Evolutionary conservation across 2,888 invertebrate genomes (phyloP), one percentile per base, ranked within the genome.

Genomic region (Latrodectus hesperus): DNA sequence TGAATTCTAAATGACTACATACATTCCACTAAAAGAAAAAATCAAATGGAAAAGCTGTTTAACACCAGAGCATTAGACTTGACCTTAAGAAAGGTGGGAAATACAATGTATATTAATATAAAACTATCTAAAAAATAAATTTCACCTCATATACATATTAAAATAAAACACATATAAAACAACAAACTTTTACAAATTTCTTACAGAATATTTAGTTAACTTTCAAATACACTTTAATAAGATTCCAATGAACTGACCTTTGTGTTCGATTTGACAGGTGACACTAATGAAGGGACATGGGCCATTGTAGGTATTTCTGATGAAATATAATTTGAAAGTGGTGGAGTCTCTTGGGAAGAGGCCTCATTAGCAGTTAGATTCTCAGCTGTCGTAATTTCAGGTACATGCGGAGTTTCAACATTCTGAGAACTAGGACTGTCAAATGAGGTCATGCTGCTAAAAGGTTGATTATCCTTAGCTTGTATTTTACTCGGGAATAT

Each of bases 391-490:
- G 78, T 17, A 17, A 53, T 60, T 64, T 79, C 75, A 53, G 86
- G 77, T 51, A 52, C 38, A n/a, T 65, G 51, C 14, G 80, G 71
- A 49, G 75, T 60, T 22, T 87, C 86, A 17, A 55, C 22, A 64
- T 73, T 51, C n/a, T 22, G 22, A 22, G 78, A 65, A 64, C 64
- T 64, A 14, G 75, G 14, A 71, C 26, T 76, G 12, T 87, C 86
- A 65, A 64, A 60, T 14, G 71, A 9, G 51, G 5, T 22, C n/a
- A 77, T 38, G 53, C 17, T 76, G 60, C 55, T 75, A 49, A 80
- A 80, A 68, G 67, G 67, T n/a, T 87, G 86, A 51, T 67, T 53
- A n/a, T 87, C 86, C 17, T 77, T 9, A 3, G 81, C 81, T 65
- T 60, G 52, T 55, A 87, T 77, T 73, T 87, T 87, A 9, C 49